Evolutionary conservation across 2,888 invertebrate genomes (phyloP), one percentile per base, ranked within the genome.

Genomic region (Caradrina kadenii): DNA sequence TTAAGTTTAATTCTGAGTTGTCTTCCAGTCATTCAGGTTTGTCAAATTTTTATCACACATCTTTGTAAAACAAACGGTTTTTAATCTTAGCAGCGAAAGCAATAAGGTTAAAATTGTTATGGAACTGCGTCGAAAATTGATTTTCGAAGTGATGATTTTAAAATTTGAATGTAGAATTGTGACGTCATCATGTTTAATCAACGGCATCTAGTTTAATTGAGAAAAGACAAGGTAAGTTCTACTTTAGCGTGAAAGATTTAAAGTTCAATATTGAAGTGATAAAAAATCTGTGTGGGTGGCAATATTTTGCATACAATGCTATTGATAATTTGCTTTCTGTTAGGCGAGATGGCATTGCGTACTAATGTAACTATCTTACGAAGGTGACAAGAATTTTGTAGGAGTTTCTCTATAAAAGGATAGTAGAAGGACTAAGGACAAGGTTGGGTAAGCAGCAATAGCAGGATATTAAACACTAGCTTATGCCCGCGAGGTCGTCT

Each of bases 281-380:
- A 26, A 1, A 45, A 17, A 21, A 63, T 42, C 60, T n/a, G 71
- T 2, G 80, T 85, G 81, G 86, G 86, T 82, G 86, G 83, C 19
- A 66, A n/a, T 73, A 50, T 35, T 86, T 86, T 72, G 72, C 86
- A 86, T 86, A 86, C 86, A 86, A 86, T 84, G 48, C 19, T 55
- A 64, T 60, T 56, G 52, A 55, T 64, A 69, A 76, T 76, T 76
- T 77, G 72, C 65, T 76, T 80, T 77, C 63, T 52, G 65, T 66
- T 59, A 11, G 53, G 19, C 39, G 66, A 42, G 50, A 59, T 58
- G 59, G 67, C 53, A 26, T 8, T 21, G 45, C 22, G 19, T 69
- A 63, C 19, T 52, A 21, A 61, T 73, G 35, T 39, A 60, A 19
- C 22, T 48, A 39, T 63, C 63, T 45, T 11, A 21, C n/a, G 61